phyloP scores from a whole-genome alignment of 2,113 vertebrate species.

The Lophotis ruficrista region DNA sequence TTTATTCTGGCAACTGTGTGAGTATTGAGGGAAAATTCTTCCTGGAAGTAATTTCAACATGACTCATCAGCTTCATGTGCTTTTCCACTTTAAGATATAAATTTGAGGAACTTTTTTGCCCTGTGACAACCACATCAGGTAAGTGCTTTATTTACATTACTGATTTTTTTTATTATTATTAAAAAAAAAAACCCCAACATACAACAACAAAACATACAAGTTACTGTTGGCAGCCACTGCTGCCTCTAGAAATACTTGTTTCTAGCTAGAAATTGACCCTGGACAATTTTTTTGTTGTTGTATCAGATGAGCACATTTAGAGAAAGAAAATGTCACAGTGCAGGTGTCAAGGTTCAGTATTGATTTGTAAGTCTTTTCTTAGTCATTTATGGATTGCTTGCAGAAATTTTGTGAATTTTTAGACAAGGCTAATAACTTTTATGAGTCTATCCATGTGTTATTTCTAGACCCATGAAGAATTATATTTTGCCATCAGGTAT shows the following conservation, averaged over 20 bases:
- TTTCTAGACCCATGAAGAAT: not conserved
- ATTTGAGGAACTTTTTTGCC: not conserved
- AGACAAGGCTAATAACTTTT: not conserved
- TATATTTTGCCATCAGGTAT: not conserved
- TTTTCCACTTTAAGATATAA: not conserved
- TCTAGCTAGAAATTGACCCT: not conserved
- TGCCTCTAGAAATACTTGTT: not conserved
- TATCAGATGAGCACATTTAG: not conserved
- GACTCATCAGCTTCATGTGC: not conserved
- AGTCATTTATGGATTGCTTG: not conserved
- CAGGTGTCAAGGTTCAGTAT: not conserved
- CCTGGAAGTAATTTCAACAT: not conserved
- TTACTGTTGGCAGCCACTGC: not conserved
- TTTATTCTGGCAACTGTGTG: not conserved
- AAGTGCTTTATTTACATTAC: not conserved
- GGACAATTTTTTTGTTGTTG: not conserved
- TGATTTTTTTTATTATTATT: not conserved
- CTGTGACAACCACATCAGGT: not conserved
- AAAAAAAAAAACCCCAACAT: not conserved
- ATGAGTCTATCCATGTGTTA: rapidly evolving
- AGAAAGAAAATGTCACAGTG: not conserved
- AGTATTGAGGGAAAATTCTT: not conserved
- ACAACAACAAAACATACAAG: not conserved
- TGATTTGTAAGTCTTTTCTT: not conserved
- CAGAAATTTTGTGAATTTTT: not conserved